Base-by-base conservation (phyloP, 2,113 vertebrate species). In the Gadus chalcogrammus region DNA sequence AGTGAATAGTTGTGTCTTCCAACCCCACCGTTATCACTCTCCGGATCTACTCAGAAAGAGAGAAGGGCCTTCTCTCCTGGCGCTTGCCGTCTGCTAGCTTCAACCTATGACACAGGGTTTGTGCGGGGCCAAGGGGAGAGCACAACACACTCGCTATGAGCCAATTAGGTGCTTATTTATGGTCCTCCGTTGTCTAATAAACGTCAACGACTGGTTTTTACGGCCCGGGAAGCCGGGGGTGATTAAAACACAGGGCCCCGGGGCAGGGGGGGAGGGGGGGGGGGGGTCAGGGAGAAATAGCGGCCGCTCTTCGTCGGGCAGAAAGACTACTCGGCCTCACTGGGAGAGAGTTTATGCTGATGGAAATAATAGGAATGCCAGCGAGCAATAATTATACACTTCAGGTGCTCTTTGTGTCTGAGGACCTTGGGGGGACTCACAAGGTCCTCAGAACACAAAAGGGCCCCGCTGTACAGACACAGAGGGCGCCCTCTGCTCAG, bases 151-250 rank as follows among this genome's bases (percentile, higher is more conserved):
- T 69, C 38, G 3, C 55, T 64, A 72, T 16, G 42, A 85, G 83
- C 85, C 86, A 90, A 90, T 90, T 91, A 89, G 79, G 60, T 20
- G 42, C 80, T 88, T 88, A 85, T 90, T 91, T 91, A 89, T 88
- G 90, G 88, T 81, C 77, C 86, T 84, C 83, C 15, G 59, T 79
- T 73, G 84, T 80, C 87, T 82, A 86, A 87, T 88, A 91, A 90
- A 89, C 63, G 55, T 87, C 90, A 88, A 79, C 81, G 82, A 82
- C 81, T 82, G 64, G 72, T 86, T 88, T 88, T 88, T 88, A 88
- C 87, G 80, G 85, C 84, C 86, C 77, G 77, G 42, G 84, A 88
- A 82, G 85, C 77, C 73, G 83, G 76, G 76, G 82, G 84, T 82
- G 81, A 87, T 88, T 89, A 87, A 85, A 85, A 87, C 83, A 76